A percentile compares a stretch with the other conserved stretches of the same genome.
Conservation (phyloP, 1,140 invertebrate species). For the Tribolium madens region DNA sequence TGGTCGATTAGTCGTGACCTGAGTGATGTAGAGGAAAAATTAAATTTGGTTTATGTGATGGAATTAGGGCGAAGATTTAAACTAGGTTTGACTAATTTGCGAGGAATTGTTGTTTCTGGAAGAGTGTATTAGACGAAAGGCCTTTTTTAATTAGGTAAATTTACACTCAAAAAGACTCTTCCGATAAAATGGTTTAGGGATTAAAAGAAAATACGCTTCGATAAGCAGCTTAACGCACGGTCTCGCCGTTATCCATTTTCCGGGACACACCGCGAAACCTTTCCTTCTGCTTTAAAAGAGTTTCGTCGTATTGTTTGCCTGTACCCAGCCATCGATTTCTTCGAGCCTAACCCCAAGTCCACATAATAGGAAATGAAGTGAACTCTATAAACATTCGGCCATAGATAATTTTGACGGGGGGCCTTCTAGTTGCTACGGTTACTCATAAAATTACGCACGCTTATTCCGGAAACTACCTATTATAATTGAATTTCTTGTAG, state of each 20-base stretch:
- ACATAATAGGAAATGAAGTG: constrained; percentile 31
- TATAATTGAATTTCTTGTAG: constrained; percentile 42
- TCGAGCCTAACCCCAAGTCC: constrained; percentile 27
- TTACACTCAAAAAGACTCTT: constrained; percentile 36
- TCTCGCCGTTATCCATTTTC: constrained; percentile 38
- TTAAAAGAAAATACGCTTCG: constrained; percentile 37
- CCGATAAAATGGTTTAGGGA: constrained; percentile 37
- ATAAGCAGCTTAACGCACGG: constrained; percentile 38
- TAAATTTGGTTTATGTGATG: constrained; percentile 1
- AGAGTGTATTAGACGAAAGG: constrained; percentile 22
- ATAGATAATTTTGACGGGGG: constrained; percentile 27
- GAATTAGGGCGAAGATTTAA: constrained; percentile 6
- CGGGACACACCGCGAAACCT: constrained; percentile 35
- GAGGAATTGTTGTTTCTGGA: constrained; percentile 16
- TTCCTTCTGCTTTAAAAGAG: constrained; percentile 35
- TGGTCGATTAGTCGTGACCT: constrained; percentile 17
- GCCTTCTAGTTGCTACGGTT: constrained; percentile 33
- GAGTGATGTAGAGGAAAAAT: constrained; percentile 18
- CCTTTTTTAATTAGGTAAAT: constrained; percentile 38
- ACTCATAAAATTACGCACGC: constrained; percentile 45
- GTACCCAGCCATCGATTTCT: constrained; percentile 35
- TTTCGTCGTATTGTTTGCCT: constrained; percentile 35
- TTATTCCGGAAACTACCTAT: constrained; percentile 41
- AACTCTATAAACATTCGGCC: constrained; percentile 32
- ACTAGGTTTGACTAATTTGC: constrained; percentile 15